These are phyloP conservation scores for Sweltsa coloradensis DNA, from an alignment of 1,140 invertebrate species.

Conservation along the genomic window DNA sequence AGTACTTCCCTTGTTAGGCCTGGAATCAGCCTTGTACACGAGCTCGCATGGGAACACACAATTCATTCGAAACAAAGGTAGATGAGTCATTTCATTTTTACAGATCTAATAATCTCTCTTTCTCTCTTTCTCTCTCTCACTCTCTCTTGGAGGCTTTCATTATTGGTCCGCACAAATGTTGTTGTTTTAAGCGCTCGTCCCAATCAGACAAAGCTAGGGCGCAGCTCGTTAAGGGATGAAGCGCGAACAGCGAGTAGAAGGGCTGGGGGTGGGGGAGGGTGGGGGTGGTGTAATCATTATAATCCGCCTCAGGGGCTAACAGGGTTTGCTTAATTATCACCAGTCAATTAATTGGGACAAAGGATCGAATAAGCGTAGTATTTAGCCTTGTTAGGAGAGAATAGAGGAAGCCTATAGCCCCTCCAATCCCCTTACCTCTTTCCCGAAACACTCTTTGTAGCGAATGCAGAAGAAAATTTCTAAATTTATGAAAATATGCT, in stretches of 20 bases:
- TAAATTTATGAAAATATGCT: no score
- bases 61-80: no score
- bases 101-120: background rate
- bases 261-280: background rate
- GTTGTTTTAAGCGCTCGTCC: constrained; percentile 33
- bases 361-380: no score
- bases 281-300: constrained; percentile 21
- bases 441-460: no score
- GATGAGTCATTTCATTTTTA: no score
- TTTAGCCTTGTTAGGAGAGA: no score
- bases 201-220: constrained; percentile 29
- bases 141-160: constrained; percentile 22
- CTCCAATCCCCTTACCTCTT: no score
- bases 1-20: no score
- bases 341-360: constrained; percentile 27
- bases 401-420: no score
- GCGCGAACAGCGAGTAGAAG: background rate
- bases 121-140: constrained; percentile 1
- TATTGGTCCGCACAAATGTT: constrained; percentile 29
- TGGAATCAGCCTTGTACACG: no score
- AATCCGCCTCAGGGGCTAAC: constrained; percentile 21
- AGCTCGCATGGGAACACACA: no score
- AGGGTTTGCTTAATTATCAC: constrained; percentile 28
- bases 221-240: constrained; percentile 10
- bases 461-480: no score